Evolutionary conservation across 1,140 invertebrate genomes (phyloP).

Genomic region (Trichogramma pretiosum): DNA sequence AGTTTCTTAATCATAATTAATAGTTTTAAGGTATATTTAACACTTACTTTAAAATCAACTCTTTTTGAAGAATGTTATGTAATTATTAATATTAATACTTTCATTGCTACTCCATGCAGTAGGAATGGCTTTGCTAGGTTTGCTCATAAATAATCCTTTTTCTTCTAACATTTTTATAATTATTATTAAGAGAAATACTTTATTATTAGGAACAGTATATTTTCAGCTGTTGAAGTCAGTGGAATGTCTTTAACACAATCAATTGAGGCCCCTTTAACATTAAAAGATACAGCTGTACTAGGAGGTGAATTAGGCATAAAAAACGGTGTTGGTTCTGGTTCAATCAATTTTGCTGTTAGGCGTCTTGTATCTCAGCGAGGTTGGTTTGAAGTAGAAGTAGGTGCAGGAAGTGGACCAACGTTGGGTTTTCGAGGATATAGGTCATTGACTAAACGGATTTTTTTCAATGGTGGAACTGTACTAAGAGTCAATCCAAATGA

Average conservation of each 20-base stretch:
- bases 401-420: conserved; percentile 69
- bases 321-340: conserved; percentile 76
- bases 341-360: conserved; percentile 64
- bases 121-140: conserved; percentile 6
- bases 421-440: conserved; percentile 66
- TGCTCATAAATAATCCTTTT: neutral
- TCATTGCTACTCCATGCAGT: neutral
- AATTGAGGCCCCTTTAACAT: conserved; percentile 83
- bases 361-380: conserved; percentile 69
- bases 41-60: neutral
- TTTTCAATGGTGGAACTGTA: conserved; percentile 61
- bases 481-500: conserved; percentile 64
- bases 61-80: neutral
- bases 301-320: conserved; percentile 72
- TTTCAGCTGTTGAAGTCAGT: conserved; percentile 78
- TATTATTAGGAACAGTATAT: conserved; percentile 47
- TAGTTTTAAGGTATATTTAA: neutral
- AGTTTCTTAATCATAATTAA: conserved; percentile 6
- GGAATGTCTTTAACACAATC: conserved; percentile 87
- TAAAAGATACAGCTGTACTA: conserved; percentile 71
- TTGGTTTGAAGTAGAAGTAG: conserved; percentile 74
- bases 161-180: conserved; percentile 9
- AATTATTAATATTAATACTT: neutral
- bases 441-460: conserved; percentile 59
- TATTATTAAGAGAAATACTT: conserved; percentile 6